These are phyloP conservation scores for Noctilio leporinus DNA, from an alignment of 2,113 vertebrate genomes.

Conservation along the genomic window DNA sequence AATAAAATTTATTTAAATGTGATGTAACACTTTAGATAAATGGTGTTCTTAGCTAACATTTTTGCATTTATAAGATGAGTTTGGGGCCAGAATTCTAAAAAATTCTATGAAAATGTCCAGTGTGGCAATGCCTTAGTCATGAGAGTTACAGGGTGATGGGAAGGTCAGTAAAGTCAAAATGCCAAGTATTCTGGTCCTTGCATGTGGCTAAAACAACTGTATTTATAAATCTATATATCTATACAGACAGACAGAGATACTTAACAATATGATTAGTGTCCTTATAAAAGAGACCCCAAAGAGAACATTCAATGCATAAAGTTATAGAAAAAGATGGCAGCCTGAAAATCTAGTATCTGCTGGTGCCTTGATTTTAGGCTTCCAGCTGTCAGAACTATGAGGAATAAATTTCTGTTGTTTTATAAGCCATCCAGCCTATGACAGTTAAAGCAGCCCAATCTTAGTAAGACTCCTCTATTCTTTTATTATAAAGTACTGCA, in stretches of 20 bases:
- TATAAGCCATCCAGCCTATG: background rate
- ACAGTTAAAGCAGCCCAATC: background rate
- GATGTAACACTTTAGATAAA: background rate
- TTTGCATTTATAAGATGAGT: background rate
- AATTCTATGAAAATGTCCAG: background rate
- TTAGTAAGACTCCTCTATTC: background rate
- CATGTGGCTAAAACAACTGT: background rate
- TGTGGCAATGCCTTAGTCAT: background rate
- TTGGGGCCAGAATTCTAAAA: background rate
- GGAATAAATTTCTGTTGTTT: background rate
- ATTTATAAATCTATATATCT: background rate
- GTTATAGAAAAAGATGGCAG: background rate
- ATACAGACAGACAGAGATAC: background rate
- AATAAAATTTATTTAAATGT: background rate
- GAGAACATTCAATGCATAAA: background rate
- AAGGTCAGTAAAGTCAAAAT: background rate
- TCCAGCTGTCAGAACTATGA: background rate
- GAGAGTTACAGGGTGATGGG: background rate
- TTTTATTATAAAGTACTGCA: background rate
- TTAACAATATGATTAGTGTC: background rate
- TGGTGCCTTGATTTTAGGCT: background rate
- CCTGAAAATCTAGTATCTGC: background rate
- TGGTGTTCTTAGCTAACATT: background rate
- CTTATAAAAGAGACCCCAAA: background rate
- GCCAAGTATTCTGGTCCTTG: background rate